phyloP scores from a whole-genome alignment of 2,888 invertebrate genomes.

The Andrena praecox region DNA sequence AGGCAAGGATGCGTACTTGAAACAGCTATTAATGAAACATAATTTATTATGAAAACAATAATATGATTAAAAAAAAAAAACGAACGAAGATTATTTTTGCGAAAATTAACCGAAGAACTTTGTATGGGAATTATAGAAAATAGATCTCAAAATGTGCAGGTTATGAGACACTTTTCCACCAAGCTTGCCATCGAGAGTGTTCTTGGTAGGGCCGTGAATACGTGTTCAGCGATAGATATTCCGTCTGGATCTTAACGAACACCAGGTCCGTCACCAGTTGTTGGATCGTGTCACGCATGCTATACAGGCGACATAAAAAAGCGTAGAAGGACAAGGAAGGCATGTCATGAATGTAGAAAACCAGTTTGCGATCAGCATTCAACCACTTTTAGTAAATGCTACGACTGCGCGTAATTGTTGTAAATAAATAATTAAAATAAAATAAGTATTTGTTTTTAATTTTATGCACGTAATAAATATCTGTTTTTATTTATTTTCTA shows the following conservation, averaged over 20 bases:
- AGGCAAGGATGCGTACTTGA: no score
- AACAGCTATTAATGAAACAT: slow-evolving; percentile 11
- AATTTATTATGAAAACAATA: slow-evolving; percentile 66
- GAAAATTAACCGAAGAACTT: slow-evolving; percentile 54
- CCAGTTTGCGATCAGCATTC: slow-evolving; percentile 43
- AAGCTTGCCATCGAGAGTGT: slow-evolving; percentile 48
- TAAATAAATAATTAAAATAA: no score
- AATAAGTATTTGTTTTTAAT: no score
- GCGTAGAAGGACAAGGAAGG: slow-evolving; percentile 47
- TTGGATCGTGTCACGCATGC: slow-evolving; percentile 38
- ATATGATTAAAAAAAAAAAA: slow-evolving; percentile 59
- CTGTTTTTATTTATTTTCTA: no score
- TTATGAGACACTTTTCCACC: slow-evolving; percentile 34
- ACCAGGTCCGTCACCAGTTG: not conserved
- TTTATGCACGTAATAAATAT: no score
- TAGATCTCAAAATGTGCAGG: slow-evolving; percentile 47
- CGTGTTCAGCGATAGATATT: not conserved
- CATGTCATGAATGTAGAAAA: slow-evolving; percentile 15
- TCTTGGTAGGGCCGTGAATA: not conserved
- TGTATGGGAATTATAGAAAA: slow-evolving; percentile 58
- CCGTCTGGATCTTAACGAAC: not conserved
- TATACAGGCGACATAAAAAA: slow-evolving; percentile 35
- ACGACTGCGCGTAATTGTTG: no score
- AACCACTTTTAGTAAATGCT: not conserved
- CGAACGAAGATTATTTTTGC: slow-evolving; percentile 44